Percentiles rank a stretch among this genome's conserved stretches.
These are phyloP conservation scores for Zygothrica quintamaculata DNA, from an alignment of 2,888 invertebrate genomes.

Conservation along the genomic window DNA sequence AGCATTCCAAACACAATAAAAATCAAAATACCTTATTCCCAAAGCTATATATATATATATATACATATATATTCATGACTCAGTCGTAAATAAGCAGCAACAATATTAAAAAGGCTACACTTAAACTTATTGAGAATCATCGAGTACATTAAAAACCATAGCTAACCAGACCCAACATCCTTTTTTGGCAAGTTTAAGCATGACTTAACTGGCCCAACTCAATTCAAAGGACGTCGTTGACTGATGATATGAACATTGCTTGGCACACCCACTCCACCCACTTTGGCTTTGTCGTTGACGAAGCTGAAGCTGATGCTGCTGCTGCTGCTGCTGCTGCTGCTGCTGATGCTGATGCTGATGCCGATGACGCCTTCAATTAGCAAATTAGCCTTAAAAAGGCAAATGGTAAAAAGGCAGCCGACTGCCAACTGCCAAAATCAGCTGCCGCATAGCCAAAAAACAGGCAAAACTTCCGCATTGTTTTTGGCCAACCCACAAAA, in stretches of 20 bases:
- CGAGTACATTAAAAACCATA: slow-evolving; percentile 58
- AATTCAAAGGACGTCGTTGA: slow-evolving; percentile 66
- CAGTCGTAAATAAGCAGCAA: no score
- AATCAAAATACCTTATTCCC: no score
- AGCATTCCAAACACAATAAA: no score
- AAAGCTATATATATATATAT: no score
- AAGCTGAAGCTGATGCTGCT: slow-evolving; percentile 7
- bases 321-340: slow-evolving; percentile 31
- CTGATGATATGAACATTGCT: slow-evolving; percentile 62
- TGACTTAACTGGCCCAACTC: slow-evolving; percentile 59
- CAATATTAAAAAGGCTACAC: slow-evolving; percentile 6
- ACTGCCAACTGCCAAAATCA: slow-evolving; percentile 77
- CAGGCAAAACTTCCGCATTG: slow-evolving; percentile 66
- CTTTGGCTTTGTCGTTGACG: no score
- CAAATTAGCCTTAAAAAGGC: slow-evolving; percentile 71
- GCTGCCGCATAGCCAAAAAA: slow-evolving; percentile 53
- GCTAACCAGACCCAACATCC: slow-evolving; percentile 4
- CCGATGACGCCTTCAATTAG: slow-evolving; percentile 80
- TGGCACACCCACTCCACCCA: no score
- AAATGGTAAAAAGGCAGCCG: slow-evolving; percentile 54
- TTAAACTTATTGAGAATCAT: slow-evolving; percentile 70
- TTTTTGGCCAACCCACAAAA: slow-evolving; percentile 54
- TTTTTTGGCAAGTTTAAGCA: slow-evolving; percentile 28
- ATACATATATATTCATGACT: no score
- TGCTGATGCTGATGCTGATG: slow-evolving; percentile 41